These are phyloP conservation scores for Cristatella mucedo DNA, from an alignment of 2,888 invertebrate species.

Conservation along the genomic window DNA sequence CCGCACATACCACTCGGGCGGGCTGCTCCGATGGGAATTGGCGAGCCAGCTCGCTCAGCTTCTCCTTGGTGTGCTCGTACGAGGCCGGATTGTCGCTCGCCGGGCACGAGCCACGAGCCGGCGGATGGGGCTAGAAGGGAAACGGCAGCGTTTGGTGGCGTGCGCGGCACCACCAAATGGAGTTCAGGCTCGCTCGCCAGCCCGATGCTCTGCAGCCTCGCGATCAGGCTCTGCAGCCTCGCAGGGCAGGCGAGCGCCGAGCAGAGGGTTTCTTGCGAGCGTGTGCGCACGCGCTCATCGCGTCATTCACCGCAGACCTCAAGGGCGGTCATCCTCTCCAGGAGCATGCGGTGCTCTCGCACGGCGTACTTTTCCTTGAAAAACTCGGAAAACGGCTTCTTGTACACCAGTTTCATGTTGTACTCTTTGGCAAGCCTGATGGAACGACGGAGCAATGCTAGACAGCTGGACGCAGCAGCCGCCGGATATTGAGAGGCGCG, in stretches of 20 bases:
- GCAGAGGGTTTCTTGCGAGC: too few species aligned
- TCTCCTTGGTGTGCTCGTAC: not conserved
- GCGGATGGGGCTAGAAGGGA: slow-evolving; percentile 4
- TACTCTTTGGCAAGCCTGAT: slow-evolving; percentile 42
- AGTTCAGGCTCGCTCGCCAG: not conserved
- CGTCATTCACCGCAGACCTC: slow-evolving; percentile 20
- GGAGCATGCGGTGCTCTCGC: slow-evolving; percentile 45
- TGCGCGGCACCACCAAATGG: too few species aligned
- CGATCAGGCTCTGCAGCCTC: too few species aligned
- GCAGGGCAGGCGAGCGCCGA: too few species aligned
- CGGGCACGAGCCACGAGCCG: not conserved
- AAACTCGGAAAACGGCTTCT: slow-evolving; percentile 56
- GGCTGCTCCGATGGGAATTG: too few species aligned
- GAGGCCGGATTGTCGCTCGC: not conserved
- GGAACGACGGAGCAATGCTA: slow-evolving; percentile 8
- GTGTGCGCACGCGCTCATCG: too few species aligned
- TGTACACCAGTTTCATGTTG: slow-evolving; percentile 41
- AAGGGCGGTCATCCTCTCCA: slow-evolving; percentile 54
- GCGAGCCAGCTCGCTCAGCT: slow-evolving; percentile 4
- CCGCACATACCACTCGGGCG: too few species aligned
- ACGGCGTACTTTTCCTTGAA: slow-evolving; percentile 48
- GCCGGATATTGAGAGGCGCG: too few species aligned
- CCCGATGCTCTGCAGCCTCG: too few species aligned
- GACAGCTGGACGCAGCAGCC: not conserved
- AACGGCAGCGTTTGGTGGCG: too few species aligned